phyloP scores from a whole-genome alignment of 2,888 invertebrate genomes.

The Cantharis rufa region DNA sequence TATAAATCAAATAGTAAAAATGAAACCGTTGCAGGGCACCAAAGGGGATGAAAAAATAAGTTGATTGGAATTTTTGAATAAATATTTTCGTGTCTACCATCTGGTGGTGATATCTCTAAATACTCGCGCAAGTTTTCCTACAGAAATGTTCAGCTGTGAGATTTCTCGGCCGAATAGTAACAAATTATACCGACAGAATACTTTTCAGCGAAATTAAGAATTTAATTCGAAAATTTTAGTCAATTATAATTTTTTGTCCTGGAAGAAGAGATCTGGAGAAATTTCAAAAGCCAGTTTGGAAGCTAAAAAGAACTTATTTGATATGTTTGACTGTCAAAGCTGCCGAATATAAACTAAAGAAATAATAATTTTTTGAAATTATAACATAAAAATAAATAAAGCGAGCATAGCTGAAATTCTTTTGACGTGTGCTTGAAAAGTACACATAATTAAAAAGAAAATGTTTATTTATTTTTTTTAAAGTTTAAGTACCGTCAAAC shows the following conservation, averaged over 20 bases:
- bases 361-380: not conserved
- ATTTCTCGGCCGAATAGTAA: not conserved
- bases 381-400: conserved; percentile 12
- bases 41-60: not conserved
- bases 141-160: not conserved
- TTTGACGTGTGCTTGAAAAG: conserved; percentile 23
- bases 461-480: conserved; percentile 27
- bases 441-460: conserved; percentile 16
- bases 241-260: not conserved
- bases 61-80: not conserved
- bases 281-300: not conserved
- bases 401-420: conserved; percentile 27
- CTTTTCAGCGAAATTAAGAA: not conserved
- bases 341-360: not conserved
- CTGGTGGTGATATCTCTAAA: not conserved
- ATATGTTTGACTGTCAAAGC: not conserved
- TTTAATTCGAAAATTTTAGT: no score
- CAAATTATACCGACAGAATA: not conserved
- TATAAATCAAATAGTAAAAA: not conserved
- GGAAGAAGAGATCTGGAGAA: not conserved
- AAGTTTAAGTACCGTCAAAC: conserved; percentile 25
- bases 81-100: not conserved
- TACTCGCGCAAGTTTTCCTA: not conserved
- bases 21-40: not conserved
- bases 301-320: not conserved